These are phyloP conservation scores for Nyctibius grandis DNA, from an alignment of 2,797 vertebrate genomes.

Conservation along the genomic window DNA sequence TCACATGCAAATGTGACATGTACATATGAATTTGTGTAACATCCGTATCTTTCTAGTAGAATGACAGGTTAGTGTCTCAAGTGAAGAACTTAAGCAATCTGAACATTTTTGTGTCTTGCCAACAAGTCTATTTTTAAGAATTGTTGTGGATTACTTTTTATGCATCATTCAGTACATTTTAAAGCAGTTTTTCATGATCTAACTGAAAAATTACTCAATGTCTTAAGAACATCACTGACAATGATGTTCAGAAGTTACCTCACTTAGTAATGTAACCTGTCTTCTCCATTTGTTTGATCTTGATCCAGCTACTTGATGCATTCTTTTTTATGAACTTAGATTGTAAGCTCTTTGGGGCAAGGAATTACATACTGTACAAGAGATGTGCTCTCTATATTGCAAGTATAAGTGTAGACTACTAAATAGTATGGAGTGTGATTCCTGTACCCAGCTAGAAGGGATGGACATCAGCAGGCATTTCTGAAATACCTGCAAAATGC, in stretches of 20 bases:
- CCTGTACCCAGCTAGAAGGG: neutral
- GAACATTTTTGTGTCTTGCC: neutral
- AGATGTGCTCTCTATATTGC: neutral
- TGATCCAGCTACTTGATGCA: neutral
- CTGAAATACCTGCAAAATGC: neutral
- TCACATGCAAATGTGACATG: neutral
- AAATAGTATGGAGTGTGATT: neutral
- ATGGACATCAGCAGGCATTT: neutral
- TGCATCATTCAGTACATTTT: neutral
- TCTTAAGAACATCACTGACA: constrained; percentile 18
- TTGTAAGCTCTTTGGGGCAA: constrained; percentile 43
- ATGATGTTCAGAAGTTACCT: constrained; percentile 29
- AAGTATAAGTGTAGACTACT: neutral
- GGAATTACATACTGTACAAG: neutral
- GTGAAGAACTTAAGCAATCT: neutral
- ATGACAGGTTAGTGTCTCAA: neutral
- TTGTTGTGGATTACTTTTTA: neutral
- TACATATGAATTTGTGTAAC: neutral
- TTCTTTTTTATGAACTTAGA: constrained; percentile 29
- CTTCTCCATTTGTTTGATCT: neutral
- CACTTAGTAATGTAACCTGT: neutral
- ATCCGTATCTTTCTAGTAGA: neutral
- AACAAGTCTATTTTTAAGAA: neutral
- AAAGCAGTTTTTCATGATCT: neutral
- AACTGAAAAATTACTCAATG: neutral